Base-by-base conservation (phyloP, 2,113 vertebrate genomes). In the Apteryx mantelli region DNA sequence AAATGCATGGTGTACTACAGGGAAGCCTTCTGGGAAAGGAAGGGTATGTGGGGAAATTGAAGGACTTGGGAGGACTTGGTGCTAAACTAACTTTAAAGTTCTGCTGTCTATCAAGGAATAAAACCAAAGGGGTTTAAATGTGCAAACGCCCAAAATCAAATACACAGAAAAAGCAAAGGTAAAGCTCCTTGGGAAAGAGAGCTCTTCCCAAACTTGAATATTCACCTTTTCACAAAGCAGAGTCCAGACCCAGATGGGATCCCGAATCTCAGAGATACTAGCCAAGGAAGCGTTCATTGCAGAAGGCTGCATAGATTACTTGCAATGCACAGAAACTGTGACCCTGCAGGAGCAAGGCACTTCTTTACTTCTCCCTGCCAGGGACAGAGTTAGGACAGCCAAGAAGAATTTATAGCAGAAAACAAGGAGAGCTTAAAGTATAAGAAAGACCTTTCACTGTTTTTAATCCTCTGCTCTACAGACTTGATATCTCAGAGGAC, bases 1-100 rank as follows among this genome's bases (percentile, higher is more conserved):
- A 99, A 99, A 95, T 99, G 99, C 97, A 99, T 99, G 99, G 97
- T 99, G 90, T 99, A 99, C 98, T 99, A 99, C 98, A 99, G 91
- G 56, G 99, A 99, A 90, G 98, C 99, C 96, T 99, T 99, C 98
- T 99, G 99, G 99, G 98, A 97, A 97, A 99, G 98, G 86, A 99
- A 98, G 55, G 99, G 99, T 99, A 98, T 4, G 97, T 95, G 55
- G 68, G 34, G 53, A n/a, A 86, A 48, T 38, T 1, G 6, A 76
- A 94, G 36, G 53, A 46, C n/a, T 56, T 68, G 24, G 36, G 44
- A 68, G 1, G 56, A 58, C 14, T 34, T 53, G 7, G 1, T 34
- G 56, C 66, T 63, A 11, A 0, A 0, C 2, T 3, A 30, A 36
- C 46, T 66, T 89, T n/a, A 52, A 90, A 91, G n/a, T 7, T 77